Percentiles rank a stretch among this genome's conserved stretches.
Evolutionary conservation across 2,113 vertebrate species (phyloP).

Genomic region (Nibea coibor): DNA sequence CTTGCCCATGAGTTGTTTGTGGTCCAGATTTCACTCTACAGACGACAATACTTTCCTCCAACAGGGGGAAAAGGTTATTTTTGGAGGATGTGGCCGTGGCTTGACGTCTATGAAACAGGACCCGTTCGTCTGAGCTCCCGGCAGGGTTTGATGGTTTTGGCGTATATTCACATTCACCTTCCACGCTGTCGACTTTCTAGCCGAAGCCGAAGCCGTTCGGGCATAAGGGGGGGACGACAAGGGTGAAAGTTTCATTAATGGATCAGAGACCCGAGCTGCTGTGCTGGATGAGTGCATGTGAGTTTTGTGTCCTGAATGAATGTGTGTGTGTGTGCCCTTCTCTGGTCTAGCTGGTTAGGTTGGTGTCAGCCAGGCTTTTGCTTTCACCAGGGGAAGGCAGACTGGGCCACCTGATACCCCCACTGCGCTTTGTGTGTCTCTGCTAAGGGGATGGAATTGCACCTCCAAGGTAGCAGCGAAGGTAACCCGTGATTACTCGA

Average conservation of each 20-base stretch:
- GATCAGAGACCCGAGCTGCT: conserved; percentile 39
- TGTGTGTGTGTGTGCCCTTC: conserved; percentile 31
- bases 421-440: conserved; percentile 68
- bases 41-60: conserved; percentile 8
- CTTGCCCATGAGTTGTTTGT: conserved; percentile 51
- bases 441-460: conserved; percentile 75
- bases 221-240: background rate
- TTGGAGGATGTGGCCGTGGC: conserved; percentile 41
- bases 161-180: conserved; percentile 24
- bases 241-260: conserved; percentile 40
- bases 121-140: conserved; percentile 31
- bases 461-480: conserved; percentile 77
- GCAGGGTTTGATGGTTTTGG: conserved; percentile 50
- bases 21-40: conserved; percentile 38
- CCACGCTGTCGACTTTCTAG: conserved; percentile 7
- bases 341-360: conserved; percentile 65
- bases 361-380: conserved; percentile 62
- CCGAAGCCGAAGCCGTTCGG: background rate
- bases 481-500: conserved; percentile 72
- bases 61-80: conserved; percentile 16
- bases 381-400: conserved; percentile 56
- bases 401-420: conserved; percentile 71
- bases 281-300: conserved; percentile 10
- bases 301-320: conserved; percentile 7
- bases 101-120: conserved; percentile 23